Evolutionary conservation across 1,140 invertebrate genomes (phyloP).

Genomic region (Geopemphigus sp.): DNA sequence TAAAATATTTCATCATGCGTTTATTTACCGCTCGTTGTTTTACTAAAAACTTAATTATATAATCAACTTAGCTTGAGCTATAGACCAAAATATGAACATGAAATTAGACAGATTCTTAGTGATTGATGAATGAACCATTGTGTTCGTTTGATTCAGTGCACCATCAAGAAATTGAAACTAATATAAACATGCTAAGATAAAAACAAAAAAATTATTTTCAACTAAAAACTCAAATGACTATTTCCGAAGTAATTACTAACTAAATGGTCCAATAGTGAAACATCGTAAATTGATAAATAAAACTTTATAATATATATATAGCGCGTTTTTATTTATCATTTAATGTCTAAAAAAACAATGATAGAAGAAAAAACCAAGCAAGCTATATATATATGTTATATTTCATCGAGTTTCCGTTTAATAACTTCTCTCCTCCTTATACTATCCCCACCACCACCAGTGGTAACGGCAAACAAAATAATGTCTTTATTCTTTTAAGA

Average conservation of each 20-base stretch:
- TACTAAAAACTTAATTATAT: not conserved
- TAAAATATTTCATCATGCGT: not conserved
- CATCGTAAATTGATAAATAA: slow-evolving; percentile 2
- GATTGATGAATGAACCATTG: not conserved
- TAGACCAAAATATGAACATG: not conserved
- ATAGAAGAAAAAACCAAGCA: not conserved
- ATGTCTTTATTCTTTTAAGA: slow-evolving; percentile 49
- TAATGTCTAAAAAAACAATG: not conserved
- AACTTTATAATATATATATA: not conserved
- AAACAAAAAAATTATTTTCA: not conserved
- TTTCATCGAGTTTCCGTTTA: not conserved
- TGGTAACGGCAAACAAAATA: not conserved
- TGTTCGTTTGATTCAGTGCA: not conserved
- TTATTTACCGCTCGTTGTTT: not conserved
- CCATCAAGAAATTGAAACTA: not conserved
- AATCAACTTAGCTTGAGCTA: not conserved
- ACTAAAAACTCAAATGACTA: not conserved
- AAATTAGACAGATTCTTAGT: not conserved
- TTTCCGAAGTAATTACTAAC: slow-evolving; percentile 2
- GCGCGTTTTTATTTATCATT: slow-evolving; percentile 16
- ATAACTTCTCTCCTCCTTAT: not conserved
- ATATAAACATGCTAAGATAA: not conserved
- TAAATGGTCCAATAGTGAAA: not conserved
- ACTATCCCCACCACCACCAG: too few relatives aligned
- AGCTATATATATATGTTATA: not conserved